These are phyloP conservation scores for Phylloscopus trochiloides DNA, from an alignment of 2,113 vertebrate species.

Conservation along the genomic window DNA sequence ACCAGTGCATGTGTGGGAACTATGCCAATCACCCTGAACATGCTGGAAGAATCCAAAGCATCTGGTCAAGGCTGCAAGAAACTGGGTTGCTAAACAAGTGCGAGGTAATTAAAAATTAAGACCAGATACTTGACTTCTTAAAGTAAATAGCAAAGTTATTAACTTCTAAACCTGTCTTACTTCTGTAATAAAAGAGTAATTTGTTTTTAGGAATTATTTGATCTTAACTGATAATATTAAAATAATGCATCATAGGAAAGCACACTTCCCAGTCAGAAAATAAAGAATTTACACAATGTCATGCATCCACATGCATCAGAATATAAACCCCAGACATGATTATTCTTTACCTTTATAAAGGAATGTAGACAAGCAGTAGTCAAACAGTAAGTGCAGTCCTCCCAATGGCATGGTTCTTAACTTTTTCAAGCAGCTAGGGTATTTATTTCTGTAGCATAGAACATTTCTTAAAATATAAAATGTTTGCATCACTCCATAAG, in stretches of 20 bases:
- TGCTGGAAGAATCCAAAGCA: conserved; percentile 81
- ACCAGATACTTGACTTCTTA: neutral
- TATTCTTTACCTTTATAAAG: neutral
- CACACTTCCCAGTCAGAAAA: neutral
- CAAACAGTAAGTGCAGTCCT: neutral
- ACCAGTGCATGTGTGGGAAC: conserved; percentile 81
- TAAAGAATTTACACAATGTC: neutral
- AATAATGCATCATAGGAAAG: neutral
- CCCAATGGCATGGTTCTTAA: neutral
- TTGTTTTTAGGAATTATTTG: neutral
- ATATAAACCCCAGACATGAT: neutral
- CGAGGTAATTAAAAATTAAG: conserved; percentile 72
- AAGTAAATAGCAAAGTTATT: neutral
- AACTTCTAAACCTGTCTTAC: neutral
- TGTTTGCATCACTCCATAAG: neutral
- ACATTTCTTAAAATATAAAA: neutral
- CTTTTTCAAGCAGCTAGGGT: neutral
- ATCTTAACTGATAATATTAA: neutral
- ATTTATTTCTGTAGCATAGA: neutral
- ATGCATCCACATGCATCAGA: neutral
- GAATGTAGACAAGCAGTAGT: neutral
- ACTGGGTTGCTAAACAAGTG: conserved; percentile 79
- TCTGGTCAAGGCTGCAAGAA: conserved; percentile 84
- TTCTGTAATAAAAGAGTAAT: neutral
- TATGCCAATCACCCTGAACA: conserved; percentile 79